Conservation (phyloP, 2,113 vertebrate genomes). For the Gadus chalcogrammus region DNA sequence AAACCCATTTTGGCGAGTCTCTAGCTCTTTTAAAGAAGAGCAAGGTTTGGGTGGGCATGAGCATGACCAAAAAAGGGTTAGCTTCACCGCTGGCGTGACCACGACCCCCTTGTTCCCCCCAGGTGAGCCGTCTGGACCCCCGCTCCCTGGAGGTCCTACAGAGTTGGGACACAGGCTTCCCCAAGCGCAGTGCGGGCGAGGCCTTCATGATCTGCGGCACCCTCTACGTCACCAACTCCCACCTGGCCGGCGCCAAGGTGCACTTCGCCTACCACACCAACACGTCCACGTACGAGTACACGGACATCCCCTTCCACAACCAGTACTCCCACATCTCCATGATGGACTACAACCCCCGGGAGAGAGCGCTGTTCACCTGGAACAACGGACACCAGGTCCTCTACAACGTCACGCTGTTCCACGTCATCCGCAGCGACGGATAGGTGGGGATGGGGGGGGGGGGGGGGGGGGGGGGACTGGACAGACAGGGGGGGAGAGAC, state of each 20-base stretch:
- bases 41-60: too few species aligned
- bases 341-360: slow-evolving; percentile 77
- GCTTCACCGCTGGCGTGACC: too few species aligned
- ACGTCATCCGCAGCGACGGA: slow-evolving; percentile 62
- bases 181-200: slow-evolving; percentile 74
- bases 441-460: slow-evolving; percentile 40
- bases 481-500: too few species aligned
- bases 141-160: slow-evolving; percentile 58
- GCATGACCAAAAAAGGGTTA: too few species aligned
- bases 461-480: neutral
- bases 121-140: slow-evolving; percentile 69
- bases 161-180: slow-evolving; percentile 74
- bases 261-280: slow-evolving; percentile 74
- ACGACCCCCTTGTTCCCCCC: neutral
- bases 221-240: slow-evolving; percentile 74
- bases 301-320: slow-evolving; percentile 73
- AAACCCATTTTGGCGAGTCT: too few species aligned
- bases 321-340: slow-evolving; percentile 77
- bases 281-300: slow-evolving; percentile 69
- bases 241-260: slow-evolving; percentile 73
- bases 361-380: slow-evolving; percentile 70
- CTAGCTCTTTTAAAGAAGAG: too few species aligned
- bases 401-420: slow-evolving; percentile 67
- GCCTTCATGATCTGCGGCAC: slow-evolving; percentile 74
- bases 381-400: slow-evolving; percentile 77